Percentiles rank a stretch among this genome's conserved stretches.
These are phyloP conservation scores for Acipenser transmontanus DNA, from an alignment of 2,797 vertebrate genomes.

Conservation along the genomic window DNA sequence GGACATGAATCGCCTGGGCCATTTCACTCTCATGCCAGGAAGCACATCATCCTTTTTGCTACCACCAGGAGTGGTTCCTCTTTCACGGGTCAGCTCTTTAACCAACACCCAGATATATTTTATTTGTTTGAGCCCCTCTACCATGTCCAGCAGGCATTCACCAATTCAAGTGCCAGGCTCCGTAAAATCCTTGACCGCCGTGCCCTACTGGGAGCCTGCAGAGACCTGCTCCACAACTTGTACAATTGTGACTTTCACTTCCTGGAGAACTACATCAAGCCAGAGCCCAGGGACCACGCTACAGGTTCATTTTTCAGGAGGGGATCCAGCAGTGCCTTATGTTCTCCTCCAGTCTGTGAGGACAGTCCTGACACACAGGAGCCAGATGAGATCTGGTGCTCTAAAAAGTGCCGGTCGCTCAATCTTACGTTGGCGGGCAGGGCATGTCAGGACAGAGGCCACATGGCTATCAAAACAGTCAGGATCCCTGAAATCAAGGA, in stretches of 20 bases:
- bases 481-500: constrained; percentile 56
- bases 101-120: constrained; percentile 69
- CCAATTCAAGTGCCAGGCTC: constrained; percentile 52
- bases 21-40: constrained; percentile 31
- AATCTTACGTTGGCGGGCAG: constrained; percentile 59
- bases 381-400: constrained; percentile 59
- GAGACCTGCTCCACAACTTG: constrained; percentile 66
- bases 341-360: constrained; percentile 59
- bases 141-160: constrained; percentile 65
- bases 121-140: constrained; percentile 74
- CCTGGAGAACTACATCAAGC: constrained; percentile 64
- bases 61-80: constrained; percentile 72
- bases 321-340: constrained; percentile 64
- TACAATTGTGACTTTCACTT: constrained; percentile 67
- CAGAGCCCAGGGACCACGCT: constrained; percentile 57
- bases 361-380: constrained; percentile 29
- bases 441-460: constrained; percentile 49
- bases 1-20: constrained; percentile 31
- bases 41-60: constrained; percentile 69
- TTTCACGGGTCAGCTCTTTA: constrained; percentile 72
- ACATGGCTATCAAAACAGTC: constrained; percentile 65
- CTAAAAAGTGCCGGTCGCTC: constrained; percentile 54
- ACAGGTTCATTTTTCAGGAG: constrained; percentile 56
- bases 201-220: constrained; percentile 59
- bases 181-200: constrained; percentile 51